Conservation (phyloP, 2,888 invertebrate genomes). For the Bombylius discolor region DNA sequence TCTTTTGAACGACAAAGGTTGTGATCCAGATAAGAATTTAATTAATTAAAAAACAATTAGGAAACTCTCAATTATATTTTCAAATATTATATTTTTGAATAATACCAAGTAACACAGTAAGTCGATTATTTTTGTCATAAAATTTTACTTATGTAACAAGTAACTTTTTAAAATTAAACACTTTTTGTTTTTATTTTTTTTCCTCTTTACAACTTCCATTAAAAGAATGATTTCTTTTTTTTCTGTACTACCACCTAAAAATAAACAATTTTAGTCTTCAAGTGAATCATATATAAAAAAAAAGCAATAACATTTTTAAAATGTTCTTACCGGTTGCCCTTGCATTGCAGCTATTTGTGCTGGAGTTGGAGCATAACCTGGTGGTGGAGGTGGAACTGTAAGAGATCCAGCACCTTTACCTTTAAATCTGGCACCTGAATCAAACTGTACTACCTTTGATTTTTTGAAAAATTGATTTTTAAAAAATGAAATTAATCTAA, state of each 20-base stretch:
- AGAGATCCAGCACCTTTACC: conserved; percentile 23
- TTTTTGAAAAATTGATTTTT: not conserved
- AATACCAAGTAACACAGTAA: too few species aligned
- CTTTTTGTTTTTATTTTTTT: too few species aligned
- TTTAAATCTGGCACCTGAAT: conserved; percentile 18
- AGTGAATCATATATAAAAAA: too few species aligned
- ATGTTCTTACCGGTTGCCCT: conserved; percentile 27
- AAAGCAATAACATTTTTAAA: not conserved
- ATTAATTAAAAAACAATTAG: too few species aligned
- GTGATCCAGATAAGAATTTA: too few species aligned
- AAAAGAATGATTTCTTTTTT: conserved; percentile 26
- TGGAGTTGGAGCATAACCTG: conserved; percentile 31
- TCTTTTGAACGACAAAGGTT: too few species aligned
- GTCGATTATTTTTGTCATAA: too few species aligned
- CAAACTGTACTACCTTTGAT: conserved; percentile 15
- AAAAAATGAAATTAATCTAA: too few species aligned
- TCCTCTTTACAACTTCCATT: not conserved
- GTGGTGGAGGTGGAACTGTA: conserved; percentile 33
- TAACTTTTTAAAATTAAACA: too few species aligned
- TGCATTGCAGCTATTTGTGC: conserved; percentile 33
- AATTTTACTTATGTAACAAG: too few species aligned
- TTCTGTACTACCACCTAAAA: conserved; percentile 6
- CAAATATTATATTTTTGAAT: too few species aligned
- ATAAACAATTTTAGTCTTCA: not conserved
- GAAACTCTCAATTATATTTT: too few species aligned